Base-by-base conservation (phyloP, 1,140 invertebrate genomes). In the Orius insidiosus region DNA sequence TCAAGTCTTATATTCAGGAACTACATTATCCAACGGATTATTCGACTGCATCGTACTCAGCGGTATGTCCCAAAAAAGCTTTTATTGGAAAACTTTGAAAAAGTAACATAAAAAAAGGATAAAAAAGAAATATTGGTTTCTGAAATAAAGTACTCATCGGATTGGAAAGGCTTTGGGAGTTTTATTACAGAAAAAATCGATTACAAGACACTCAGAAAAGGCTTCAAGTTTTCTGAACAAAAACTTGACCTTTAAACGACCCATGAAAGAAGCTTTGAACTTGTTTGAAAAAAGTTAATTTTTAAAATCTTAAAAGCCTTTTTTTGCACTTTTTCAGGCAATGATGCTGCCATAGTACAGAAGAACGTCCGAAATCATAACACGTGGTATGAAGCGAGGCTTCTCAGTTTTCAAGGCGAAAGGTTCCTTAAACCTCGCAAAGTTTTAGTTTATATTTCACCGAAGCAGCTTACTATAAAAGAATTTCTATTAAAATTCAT, bases 401-500 rank as follows among this genome's bases (percentile, higher is more conserved):
- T 93, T 39, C 56, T 90, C 33, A 72, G 78, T 34, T 68, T 80
- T 51, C 78, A 81, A 50, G 75, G 75, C 5, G 71, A 77, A 50
- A 66, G 61, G 45, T 67, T 74, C 38, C 59, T 67, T 2, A 86
- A 85, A 56, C 77, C 83, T 5, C 83, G 86, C 56, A 87, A 85
- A 64, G 84, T 93, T 32, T 75, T 84, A 53, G 85, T 85, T 60
- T 89, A 84, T 59, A 79, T 88, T 51, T 84, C 80, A 48, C 78
- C 83, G 15, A 87, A 90, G 64, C 83, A 89, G 66, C 65, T 89
- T 33, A 88, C 84, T 24, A 75, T 95, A 55, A 92, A 92, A 65
- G 88, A 94, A 66, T 86, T 85, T 67, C 73, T 92, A 50, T 66
- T 93, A 46, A 88, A 85, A 66, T 83, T 95, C 57, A 86, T 94